These are phyloP conservation scores for Galerucella pusilla DNA, from an alignment of 2,888 invertebrate species.

Conservation along the genomic window DNA sequence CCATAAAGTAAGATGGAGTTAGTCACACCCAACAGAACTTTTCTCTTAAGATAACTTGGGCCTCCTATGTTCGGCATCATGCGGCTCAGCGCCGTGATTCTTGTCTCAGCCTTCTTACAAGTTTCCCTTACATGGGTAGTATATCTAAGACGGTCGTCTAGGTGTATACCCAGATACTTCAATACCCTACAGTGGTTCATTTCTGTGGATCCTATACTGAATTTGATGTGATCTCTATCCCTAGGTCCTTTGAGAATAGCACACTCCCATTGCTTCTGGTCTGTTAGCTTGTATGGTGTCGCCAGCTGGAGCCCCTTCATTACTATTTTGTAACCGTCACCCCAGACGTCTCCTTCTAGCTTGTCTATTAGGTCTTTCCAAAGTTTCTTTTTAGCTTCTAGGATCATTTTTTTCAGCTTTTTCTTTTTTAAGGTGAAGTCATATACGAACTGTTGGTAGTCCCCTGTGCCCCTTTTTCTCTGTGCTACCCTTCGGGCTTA, in stretches of 20 bases:
- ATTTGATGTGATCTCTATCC: no score
- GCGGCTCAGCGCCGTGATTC: no score
- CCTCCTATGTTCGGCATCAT: no score
- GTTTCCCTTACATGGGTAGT: no score
- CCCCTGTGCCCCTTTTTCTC: neutral
- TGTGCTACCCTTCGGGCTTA: neutral
- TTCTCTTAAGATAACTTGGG: neutral
- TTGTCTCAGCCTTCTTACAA: no score
- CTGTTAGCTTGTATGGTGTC: neutral
- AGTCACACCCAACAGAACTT: no score
- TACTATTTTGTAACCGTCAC: neutral
- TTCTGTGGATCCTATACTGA: no score
- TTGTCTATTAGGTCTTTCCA: neutral
- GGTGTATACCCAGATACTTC: no score
- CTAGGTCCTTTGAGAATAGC: no score
- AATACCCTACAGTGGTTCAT: no score
- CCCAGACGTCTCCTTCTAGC: neutral
- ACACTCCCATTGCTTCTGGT: neutral
- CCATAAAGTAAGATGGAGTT: constrained; percentile 34
- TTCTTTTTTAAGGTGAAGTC: neutral
- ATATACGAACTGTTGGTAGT: neutral
- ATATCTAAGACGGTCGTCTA: no score
- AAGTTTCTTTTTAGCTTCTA: neutral
- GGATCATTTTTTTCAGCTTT: neutral
- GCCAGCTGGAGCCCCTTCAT: neutral